These are phyloP conservation scores for Hydractinia echinata DNA, from an alignment of 30 jellyfish, hydroid and myxozoan species.

Conservation along the genomic window DNA sequence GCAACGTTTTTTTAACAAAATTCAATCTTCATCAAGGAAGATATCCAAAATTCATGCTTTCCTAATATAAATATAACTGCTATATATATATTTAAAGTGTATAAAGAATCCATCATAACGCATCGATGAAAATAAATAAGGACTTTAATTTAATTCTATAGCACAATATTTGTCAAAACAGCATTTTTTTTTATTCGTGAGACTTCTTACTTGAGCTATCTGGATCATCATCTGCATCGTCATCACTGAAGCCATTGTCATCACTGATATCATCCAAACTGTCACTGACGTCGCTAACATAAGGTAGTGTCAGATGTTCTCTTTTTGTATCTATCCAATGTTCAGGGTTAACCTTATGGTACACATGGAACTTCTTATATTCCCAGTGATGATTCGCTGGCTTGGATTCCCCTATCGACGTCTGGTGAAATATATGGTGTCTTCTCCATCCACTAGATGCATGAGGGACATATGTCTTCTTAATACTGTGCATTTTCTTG, in stretches of 20 bases:
- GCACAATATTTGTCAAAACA: no score
- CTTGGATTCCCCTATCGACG: neutral
- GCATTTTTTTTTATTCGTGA: neutral
- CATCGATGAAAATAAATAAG: no score
- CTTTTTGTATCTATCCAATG: neutral
- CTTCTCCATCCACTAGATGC: neutral
- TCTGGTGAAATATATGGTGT: constrained; percentile 11
- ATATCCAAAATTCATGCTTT: no score
- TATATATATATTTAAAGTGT: no score
- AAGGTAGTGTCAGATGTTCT: neutral
- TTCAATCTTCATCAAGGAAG: no score
- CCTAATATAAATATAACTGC: no score
- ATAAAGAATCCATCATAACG: no score
- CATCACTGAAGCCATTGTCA: neutral
- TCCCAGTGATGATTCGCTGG: constrained; percentile 16
- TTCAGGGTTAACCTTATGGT: constrained; percentile 1
- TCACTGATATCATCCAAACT: constrained; percentile 5
- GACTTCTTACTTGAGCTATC: neutral
- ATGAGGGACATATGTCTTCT: constrained; percentile 24
- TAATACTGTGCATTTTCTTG: neutral
- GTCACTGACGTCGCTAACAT: neutral
- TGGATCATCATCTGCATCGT: neutral
- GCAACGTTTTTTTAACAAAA: no score
- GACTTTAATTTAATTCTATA: no score
- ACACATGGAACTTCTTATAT: constrained; percentile 22